Evolutionary conservation across 1,140 invertebrate species (phyloP), one percentile per base, ranked within the genome.

Genomic region (Cylas formicarius): DNA sequence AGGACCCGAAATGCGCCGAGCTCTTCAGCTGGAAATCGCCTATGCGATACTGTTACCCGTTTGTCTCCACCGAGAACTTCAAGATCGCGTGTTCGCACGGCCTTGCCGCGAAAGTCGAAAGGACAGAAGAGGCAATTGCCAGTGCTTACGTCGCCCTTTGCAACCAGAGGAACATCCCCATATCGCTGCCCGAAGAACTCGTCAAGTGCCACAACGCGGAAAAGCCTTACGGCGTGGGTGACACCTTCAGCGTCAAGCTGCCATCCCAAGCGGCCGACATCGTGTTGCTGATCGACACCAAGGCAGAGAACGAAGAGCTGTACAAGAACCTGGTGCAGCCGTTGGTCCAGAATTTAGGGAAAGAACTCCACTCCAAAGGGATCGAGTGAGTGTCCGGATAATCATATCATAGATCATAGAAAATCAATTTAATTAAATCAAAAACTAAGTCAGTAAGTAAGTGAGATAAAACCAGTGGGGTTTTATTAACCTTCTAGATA

Each of bases 221-320:
- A 7, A 58, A 74, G 44, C 64, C 70, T 11, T 55, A 72, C 13
- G 56, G 71, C 0, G 36, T 77, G 10, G 77, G 74, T 4, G 74
- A 81, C 19, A 67, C 62, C 14, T 82, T 82, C 57, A 76, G 73
- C 27, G 67, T 84, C 0, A 81, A 81, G 55, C 58, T 75, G 17
- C 82, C 82, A 1, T 71, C 70, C 27, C 83, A 81, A 41, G 69
- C 82, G 49, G 84, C 82, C 6, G 85, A 88, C 54, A 69, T 87
- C 44, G 64, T 88, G 4, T 67, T 87, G 22, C 69, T 81, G 4
- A 70, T 86, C n/a, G 83, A 87, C 65, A 78, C 64, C 56, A 61
- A 57, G 26, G 76, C 74, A 67, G 38, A 27, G 4, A 74, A 71
- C 23, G 60, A 66, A 50, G 57, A 65, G 37, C 60, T 66, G 31